Base-by-base conservation (phyloP, 2,113 vertebrate genomes). In the Ctenodactylus gundi region DNA sequence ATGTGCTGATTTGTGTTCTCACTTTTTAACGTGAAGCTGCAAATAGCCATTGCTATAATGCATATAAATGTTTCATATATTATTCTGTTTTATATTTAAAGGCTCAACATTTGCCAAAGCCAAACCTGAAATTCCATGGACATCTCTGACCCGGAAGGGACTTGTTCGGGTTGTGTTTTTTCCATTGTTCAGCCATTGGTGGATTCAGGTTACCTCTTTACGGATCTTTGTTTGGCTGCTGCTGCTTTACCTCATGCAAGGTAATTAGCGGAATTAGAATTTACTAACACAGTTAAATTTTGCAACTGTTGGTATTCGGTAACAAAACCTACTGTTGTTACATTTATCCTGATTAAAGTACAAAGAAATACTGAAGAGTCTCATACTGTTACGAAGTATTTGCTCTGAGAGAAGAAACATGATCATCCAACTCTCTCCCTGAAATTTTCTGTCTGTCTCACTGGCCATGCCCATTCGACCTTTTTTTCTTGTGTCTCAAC, bases 21-120 rank as follows among this genome's bases (percentile, higher is more conserved):
- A 23, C 6, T 83, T 82, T 92, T 88, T 83, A 77, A 68, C 27
- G 29, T 44, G 41, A 23, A 76, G 36, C 46, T 81, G 29, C 82
- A 80, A 62, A n/a, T 80, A 23, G 76, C 21, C 13, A 57, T 90
- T 36, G 36, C 15, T 44, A 62, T 13, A 41, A 17, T n/a, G 7
- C 41, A 25, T 31, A 34, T 72, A 62, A 27, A 49, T 83, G 49
- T 68, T 65, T 95, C 44, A 93, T 62, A 6, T 41, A 77, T 17
- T 57, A 36, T 85, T 44, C 96, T 68, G 17, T n/a, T 68, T 29
- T 91, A 34, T 94, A 29, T 80, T 84, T n/a, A 49, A 97, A 99
- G 99, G 99, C 88, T 99, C 99, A 46, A 99, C 99, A 0, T 99
- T 99, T 98, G 99, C 99, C 97, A 99, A 99, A 98, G 99, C 99